phyloP scores from a whole-genome alignment of 2,113 vertebrate species.

The Emydocephalus ijimae region DNA sequence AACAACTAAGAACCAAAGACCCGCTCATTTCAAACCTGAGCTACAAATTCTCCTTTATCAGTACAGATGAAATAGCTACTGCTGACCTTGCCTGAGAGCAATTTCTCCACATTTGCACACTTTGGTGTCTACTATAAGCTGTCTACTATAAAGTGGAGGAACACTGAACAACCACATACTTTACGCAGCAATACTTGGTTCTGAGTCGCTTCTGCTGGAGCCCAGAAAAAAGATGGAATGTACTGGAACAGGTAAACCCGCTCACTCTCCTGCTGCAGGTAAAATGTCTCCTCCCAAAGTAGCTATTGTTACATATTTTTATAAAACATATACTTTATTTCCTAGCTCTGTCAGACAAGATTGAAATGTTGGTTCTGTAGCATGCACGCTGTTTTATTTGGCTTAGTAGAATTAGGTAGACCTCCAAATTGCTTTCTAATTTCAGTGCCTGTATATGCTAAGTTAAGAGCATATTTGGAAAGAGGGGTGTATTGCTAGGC shows the following conservation, averaged over 20 bases:
- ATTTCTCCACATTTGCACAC: not conserved
- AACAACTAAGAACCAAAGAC: not conserved
- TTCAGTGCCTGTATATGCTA: not conserved
- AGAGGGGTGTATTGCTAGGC: not conserved
- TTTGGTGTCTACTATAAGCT: not conserved
- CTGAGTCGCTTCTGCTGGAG: not conserved
- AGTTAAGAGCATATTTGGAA: not conserved
- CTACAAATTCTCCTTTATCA: not conserved
- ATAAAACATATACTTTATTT: not conserved
- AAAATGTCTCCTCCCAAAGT: not conserved
- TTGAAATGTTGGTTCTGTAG: not conserved
- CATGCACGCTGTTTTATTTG: not conserved
- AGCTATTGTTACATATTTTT: not conserved
- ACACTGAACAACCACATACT: not conserved
- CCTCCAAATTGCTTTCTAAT: not conserved
- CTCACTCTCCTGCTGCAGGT: too few species aligned
- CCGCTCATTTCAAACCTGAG: not conserved
- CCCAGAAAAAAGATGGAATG: not conserved
- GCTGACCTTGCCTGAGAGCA: not conserved
- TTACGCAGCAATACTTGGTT: not conserved
- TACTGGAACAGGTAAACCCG: not conserved
- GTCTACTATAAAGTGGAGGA: not conserved
- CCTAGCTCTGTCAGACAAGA: not conserved
- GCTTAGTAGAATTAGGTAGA: constrained; percentile 7
- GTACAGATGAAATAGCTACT: not conserved